These are phyloP conservation scores for Lathronympha strigana DNA, from an alignment of 2,888 invertebrate genomes.

Conservation along the genomic window DNA sequence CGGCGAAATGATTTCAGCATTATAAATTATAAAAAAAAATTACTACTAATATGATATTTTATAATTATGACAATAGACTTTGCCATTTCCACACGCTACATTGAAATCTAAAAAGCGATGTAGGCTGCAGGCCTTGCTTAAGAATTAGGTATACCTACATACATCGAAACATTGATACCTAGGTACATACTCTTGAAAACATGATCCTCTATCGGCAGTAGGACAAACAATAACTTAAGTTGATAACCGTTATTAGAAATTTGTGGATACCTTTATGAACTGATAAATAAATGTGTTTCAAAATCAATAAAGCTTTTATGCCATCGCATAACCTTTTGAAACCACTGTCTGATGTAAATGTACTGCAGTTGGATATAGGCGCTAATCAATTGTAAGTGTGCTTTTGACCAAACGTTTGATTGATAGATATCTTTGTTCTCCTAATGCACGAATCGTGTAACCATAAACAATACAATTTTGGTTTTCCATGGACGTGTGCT, in stretches of 20 bases:
- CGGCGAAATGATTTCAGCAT: too few species aligned
- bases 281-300: neutral
- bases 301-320: neutral
- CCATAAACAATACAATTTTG: slow-evolving; percentile 50
- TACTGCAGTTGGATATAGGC: slow-evolving; percentile 27
- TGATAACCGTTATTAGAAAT: neutral
- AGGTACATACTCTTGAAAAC: too few species aligned
- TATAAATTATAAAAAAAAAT: too few species aligned
- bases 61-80: too few species aligned
- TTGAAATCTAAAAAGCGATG: too few species aligned
- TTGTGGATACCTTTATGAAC: neutral
- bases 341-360: slow-evolving; percentile 9
- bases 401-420: slow-evolving; percentile 44
- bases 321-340: neutral
- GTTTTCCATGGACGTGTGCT: slow-evolving; percentile 44
- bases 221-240: too few species aligned
- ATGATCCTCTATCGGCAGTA: neutral
- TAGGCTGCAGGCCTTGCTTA: too few species aligned
- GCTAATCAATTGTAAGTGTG: slow-evolving; percentile 43
- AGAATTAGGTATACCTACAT: too few species aligned
- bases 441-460: slow-evolving; percentile 59
- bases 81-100: too few species aligned
- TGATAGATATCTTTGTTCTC: slow-evolving; percentile 47
- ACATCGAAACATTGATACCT: too few species aligned
- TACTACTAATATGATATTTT: too few species aligned